phyloP scores from a whole-genome alignment of 2,888 invertebrate species.

The Zaprionus obscuricornis region DNA sequence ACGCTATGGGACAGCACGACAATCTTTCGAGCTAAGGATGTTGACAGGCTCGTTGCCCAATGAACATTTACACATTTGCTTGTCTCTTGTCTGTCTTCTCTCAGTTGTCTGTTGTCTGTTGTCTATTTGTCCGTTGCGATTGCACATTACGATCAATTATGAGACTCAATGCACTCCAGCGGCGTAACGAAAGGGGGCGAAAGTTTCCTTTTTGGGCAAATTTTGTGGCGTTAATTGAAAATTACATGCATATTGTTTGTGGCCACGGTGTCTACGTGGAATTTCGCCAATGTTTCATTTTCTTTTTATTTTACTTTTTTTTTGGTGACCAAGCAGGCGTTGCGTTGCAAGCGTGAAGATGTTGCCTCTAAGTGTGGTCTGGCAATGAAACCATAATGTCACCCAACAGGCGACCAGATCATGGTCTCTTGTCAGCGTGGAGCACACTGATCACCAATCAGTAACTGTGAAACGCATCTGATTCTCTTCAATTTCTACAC shows the following conservation, averaged over 20 bases:
- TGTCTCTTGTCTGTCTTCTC: too few species aligned
- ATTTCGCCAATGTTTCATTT: constrained; percentile 41
- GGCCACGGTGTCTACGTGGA: constrained; percentile 63
- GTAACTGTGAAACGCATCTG: constrained; percentile 47
- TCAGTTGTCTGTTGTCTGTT: too few species aligned
- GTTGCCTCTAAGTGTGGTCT: constrained; percentile 64
- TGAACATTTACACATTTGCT: too few species aligned
- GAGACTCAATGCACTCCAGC: constrained; percentile 78
- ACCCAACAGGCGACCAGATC: constrained; percentile 60
- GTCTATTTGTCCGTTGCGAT: too few species aligned
- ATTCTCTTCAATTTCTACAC: neutral
- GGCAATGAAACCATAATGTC: constrained; percentile 75
- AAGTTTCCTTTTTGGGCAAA: constrained; percentile 38
- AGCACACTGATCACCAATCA: constrained; percentile 58
- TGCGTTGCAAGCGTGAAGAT: constrained; percentile 53
- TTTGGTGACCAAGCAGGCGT: constrained; percentile 40
- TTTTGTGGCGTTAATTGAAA: constrained; percentile 73
- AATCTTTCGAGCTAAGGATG: constrained; percentile 27
- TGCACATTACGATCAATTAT: constrained; percentile 82
- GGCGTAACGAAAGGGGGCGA: constrained; percentile 76
- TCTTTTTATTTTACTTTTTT: constrained; percentile 5
- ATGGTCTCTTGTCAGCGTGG: constrained; percentile 36
- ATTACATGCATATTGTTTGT: constrained; percentile 73
- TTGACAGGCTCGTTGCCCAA: constrained; percentile 53
- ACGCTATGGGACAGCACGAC: constrained; percentile 13